Conservation (phyloP, 2,113 vertebrate genomes). For the Chinchilla lanigera region DNA sequence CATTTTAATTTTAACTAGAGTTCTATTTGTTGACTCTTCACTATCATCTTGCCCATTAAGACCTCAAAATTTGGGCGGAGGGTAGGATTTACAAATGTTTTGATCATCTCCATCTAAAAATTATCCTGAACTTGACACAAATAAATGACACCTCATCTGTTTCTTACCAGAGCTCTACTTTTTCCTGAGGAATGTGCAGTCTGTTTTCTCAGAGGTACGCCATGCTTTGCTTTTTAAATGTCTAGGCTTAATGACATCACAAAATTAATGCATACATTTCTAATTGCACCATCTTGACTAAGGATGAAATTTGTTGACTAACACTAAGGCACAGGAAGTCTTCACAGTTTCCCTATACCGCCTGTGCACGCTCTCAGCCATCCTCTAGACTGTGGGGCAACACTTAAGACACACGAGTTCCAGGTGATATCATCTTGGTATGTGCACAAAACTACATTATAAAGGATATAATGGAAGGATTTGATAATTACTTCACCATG, state of each 20-base stretch:
- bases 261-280: constrained; percentile 27
- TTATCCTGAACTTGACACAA: neutral
- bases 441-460: neutral
- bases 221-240: constrained; percentile 18
- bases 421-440: neutral
- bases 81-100: neutral
- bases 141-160: constrained; percentile 31
- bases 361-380: neutral
- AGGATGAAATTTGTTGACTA: neutral
- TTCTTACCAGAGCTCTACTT: constrained; percentile 29
- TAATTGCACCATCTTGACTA: neutral
- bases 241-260: constrained; percentile 11
- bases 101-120: neutral
- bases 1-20: constrained; percentile 15
- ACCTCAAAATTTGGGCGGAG: neutral
- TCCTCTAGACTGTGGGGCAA: neutral
- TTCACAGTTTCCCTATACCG: neutral
- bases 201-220: neutral
- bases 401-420: neutral
- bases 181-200: neutral
- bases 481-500: constrained; percentile 22
- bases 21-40: constrained; percentile 29
- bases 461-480: neutral
- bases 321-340: neutral
- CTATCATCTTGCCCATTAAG: neutral